Evolutionary conservation across 2,113 vertebrate species (phyloP).

Genomic region (Calcarius ornatus): DNA sequence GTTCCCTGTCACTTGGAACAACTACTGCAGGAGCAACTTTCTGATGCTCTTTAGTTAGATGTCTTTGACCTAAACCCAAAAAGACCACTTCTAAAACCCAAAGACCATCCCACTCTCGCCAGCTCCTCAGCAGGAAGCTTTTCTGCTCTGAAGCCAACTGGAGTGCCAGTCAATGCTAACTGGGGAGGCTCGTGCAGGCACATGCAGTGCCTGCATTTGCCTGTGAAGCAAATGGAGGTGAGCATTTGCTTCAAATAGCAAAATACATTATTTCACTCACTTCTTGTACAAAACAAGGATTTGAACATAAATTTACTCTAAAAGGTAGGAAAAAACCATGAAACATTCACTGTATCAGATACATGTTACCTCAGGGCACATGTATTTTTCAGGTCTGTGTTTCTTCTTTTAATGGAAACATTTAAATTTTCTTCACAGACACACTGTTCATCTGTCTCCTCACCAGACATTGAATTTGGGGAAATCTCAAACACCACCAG

Average conservation of each 20-base stretch:
- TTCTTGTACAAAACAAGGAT: neutral
- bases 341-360: neutral
- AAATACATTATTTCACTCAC: neutral
- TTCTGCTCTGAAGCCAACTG: neutral
- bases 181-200: too few species aligned
- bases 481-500: neutral
- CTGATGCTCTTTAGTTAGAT: neutral
- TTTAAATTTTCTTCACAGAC: neutral
- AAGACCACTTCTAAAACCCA: neutral
- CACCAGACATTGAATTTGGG: neutral
- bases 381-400: neutral
- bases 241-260: neutral
- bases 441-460: neutral
- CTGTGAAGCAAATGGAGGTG: neutral
- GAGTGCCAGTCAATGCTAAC: neutral
- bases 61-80: neutral
- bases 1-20: neutral
- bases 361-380: accelerated
- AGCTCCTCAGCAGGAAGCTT: neutral
- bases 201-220: too few species aligned
- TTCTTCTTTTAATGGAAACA: neutral
- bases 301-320: neutral
- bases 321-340: neutral
- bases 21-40: neutral
- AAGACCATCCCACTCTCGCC: neutral